Evolutionary conservation across 2,888 invertebrate genomes (phyloP).

Genomic region (Metalampra italica): DNA sequence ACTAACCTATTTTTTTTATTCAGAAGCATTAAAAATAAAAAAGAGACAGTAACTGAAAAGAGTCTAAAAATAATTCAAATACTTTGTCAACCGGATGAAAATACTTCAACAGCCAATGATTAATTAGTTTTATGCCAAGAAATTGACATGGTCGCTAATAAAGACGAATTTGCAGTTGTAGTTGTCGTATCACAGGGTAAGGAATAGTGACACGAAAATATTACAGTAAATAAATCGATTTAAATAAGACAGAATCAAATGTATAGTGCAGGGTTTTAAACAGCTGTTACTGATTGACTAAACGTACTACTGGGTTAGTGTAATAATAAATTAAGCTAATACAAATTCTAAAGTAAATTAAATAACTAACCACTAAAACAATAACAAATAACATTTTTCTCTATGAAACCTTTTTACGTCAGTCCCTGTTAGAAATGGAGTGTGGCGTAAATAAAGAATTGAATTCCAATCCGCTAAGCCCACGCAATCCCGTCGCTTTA

Average conservation of each 20-base stretch:
- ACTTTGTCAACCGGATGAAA: not conserved
- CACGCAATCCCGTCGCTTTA: conserved; percentile 41
- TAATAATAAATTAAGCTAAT: too few species aligned
- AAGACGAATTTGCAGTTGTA: too few species aligned
- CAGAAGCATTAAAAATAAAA: conserved; percentile 9
- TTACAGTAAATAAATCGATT: too few species aligned
- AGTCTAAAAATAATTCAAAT: not conserved
- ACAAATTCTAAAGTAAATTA: too few species aligned
- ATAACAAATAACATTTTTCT: not conserved
- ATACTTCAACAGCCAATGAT: not conserved
- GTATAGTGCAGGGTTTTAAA: too few species aligned
- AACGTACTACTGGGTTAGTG: too few species aligned
- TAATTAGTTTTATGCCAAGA: not conserved
- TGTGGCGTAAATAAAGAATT: conserved; percentile 40
- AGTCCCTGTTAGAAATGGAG: conserved; percentile 21
- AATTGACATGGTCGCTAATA: too few species aligned
- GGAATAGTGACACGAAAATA: too few species aligned
- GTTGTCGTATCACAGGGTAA: too few species aligned
- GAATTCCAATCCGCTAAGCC: conserved; percentile 48
- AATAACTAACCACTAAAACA: not conserved
- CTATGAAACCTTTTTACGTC: conserved; percentile 6
- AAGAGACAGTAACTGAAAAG: not conserved
- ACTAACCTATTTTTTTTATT: conserved; percentile 22
- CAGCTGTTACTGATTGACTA: too few species aligned
- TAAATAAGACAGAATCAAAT: too few species aligned